Base-by-base conservation (phyloP, 2,797 vertebrate genomes). In the Periparus ater region DNA sequence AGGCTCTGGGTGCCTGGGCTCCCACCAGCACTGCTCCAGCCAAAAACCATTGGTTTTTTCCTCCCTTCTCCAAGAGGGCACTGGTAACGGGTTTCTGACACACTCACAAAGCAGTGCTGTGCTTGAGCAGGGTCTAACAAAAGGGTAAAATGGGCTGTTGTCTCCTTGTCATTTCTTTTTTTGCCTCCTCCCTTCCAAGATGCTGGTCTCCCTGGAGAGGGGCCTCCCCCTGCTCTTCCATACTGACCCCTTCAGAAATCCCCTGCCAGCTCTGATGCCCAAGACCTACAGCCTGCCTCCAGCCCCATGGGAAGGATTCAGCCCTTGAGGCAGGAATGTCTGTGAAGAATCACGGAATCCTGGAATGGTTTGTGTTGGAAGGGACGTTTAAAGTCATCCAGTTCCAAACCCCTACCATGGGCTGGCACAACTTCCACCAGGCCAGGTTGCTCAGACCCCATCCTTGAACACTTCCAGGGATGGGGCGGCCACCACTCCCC, bases 121-220 rank as follows among this genome's bases (percentile, higher is more conserved):
- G 5, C 48, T 63, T 38, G 51, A 13, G 14, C 34, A 50, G 21
- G 20, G 26, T 27, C 34, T 48, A 34, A 54, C 23, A 38, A 34
- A 2, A 2, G 13, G 4, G 34, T 3, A 10, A 30, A 27, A 66
- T 0, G 0, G 19, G 32, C 34, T 25, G 17, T 58, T 40, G 8
- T 44, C 32, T 36, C 42, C 50, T 58, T 26, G 10, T 61, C 0
- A 0, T 71, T 70, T 62, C 25, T 53, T 89, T 51, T 47, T 74
- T 85, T 25, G 10, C 32, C 42, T 77, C 26, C 32, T 84, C 21
- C 61, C 8, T 80, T 68, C 57, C 75, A 61, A 40, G 57, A 16
- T 36, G 42, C 17, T 65, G 57, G 60, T 73, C 26, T 84, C n/a
- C 13, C 11, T 8, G n/a, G 26, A 40, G 40, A 85, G 26, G 10